Evolutionary conservation across 1,140 invertebrate genomes (phyloP).

Genomic region (Steinernema khuongi): DNA sequence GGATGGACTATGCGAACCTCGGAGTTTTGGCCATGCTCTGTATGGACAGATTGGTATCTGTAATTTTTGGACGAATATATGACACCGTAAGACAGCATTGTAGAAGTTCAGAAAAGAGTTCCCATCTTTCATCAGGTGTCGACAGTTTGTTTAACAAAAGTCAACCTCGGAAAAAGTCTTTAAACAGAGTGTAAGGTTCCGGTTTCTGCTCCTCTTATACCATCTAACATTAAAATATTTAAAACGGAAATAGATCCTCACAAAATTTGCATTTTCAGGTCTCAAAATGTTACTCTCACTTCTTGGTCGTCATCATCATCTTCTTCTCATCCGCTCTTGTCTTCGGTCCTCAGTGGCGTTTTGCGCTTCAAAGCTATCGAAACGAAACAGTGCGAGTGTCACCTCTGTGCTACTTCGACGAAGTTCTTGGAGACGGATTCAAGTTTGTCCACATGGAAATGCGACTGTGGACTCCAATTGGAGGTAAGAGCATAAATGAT

Average conservation of each 20-base stretch:
- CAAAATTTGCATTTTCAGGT: not conserved
- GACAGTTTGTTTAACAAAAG: too few relatives aligned
- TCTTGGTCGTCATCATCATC: not conserved
- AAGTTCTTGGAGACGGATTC: conserved; percentile 27
- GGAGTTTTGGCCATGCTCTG: not conserved
- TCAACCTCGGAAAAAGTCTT: too few relatives aligned
- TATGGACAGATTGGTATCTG: not conserved
- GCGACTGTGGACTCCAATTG: conserved; percentile 26
- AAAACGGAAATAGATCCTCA: too few relatives aligned
- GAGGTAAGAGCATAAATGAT: not conserved
- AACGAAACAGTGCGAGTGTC: conserved; percentile 17
- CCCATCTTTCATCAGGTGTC: too few relatives aligned
- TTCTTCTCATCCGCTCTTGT: not conserved
- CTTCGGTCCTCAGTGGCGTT: not conserved
- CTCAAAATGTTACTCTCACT: not conserved
- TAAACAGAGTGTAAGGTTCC: too few relatives aligned
- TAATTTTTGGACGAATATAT: not conserved
- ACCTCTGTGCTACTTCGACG: conserved; percentile 24
- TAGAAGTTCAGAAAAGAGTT: too few relatives aligned
- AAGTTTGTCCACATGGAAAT: conserved; percentile 20
- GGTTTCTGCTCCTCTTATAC: too few relatives aligned
- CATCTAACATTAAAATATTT: too few relatives aligned
- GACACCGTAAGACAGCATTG: not conserved
- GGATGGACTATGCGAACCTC: not conserved
- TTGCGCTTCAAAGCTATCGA: not conserved